Conservation (phyloP, 2,797 vertebrate genomes). For the Sorex maritimensis region DNA sequence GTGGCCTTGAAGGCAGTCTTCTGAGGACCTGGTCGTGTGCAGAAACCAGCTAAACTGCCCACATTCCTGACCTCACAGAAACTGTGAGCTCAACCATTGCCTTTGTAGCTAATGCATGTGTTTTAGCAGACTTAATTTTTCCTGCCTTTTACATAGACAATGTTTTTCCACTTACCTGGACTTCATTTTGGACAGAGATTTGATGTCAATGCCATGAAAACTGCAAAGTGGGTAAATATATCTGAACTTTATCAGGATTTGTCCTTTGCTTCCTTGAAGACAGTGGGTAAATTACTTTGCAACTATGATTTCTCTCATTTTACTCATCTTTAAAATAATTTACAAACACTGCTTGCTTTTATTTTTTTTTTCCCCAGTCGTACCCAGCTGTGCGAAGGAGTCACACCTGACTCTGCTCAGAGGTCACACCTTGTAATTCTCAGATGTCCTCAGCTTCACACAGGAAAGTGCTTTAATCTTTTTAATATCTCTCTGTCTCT, state of each 20-base stretch:
- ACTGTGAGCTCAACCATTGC: neutral
- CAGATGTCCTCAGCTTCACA: no score
- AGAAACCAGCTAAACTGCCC: neutral
- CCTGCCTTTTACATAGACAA: neutral
- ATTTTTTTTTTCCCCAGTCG: neutral
- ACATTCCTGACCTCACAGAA: neutral
- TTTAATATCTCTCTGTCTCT: neutral
- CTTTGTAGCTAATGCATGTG: neutral
- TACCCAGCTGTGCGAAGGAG: no score
- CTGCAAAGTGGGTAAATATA: neutral
- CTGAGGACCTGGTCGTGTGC: neutral
- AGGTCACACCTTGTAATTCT: no score
- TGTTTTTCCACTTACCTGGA: neutral
- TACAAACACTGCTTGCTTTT: neutral
- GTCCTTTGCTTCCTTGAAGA: neutral
- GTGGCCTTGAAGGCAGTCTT: neutral
- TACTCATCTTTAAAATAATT: conserved; percentile 51
- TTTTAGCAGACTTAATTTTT: neutral
- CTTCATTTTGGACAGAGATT: conserved; percentile 35
- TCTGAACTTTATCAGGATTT: conserved; percentile 53
- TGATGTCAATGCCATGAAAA: conserved; percentile 50
- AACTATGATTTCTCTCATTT: neutral
- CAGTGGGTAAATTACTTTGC: conserved; percentile 2
- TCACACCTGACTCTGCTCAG: no score
- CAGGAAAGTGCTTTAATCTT: no score